These are phyloP conservation scores for Smutsia temminckii DNA, from an alignment of 2,797 vertebrate species.

Conservation along the genomic window DNA sequence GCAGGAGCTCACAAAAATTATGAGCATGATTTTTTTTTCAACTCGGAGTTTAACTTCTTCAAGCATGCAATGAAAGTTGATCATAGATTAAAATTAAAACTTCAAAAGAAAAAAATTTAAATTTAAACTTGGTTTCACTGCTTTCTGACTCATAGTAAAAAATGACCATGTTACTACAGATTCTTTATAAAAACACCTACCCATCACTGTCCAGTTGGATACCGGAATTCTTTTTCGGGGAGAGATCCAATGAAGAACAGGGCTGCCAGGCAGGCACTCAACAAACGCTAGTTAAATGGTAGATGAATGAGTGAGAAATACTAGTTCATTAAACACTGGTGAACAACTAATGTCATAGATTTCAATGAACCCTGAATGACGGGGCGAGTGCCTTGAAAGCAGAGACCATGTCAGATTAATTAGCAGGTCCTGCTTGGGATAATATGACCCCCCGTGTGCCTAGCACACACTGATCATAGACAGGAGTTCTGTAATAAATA, in stretches of 20 bases:
- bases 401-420: not conserved
- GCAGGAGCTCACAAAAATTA: not conserved
- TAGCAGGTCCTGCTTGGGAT: not conserved
- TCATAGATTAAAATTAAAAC: not conserved
- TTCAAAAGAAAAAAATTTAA: not conserved
- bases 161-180: not conserved
- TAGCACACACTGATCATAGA: not conserved
- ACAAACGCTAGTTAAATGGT: not conserved
- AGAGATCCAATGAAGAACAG: not conserved
- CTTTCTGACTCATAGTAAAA: not conserved
- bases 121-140: not conserved
- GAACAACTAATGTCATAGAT: not conserved
- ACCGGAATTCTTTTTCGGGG: not conserved
- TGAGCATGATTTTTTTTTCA: not conserved
- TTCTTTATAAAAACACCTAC: not conserved
- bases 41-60: not conserved
- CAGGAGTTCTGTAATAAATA: not conserved
- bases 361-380: not conserved
- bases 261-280: not conserved
- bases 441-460: not conserved
- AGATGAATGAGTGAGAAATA: not conserved
- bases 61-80: not conserved
- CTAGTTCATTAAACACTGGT: not conserved
- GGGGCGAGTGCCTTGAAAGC: not conserved
- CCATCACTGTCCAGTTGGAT: not conserved